Percentiles rank a stretch among this genome's conserved stretches.
phyloP scores from a whole-genome alignment of 2,797 vertebrate species.

The Danionella dracula region DNA sequence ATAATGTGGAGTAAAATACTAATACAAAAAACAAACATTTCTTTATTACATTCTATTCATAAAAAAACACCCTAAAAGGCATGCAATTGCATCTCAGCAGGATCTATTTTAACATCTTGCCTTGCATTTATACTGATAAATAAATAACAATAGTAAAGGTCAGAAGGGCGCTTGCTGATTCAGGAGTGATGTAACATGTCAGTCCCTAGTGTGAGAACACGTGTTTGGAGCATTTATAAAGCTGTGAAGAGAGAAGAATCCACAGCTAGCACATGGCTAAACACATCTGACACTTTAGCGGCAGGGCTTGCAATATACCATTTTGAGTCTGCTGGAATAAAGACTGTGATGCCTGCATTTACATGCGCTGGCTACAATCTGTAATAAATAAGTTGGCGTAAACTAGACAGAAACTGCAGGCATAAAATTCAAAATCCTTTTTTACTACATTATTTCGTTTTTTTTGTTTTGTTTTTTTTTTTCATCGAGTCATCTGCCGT shows the following conservation, averaged over 20 bases:
- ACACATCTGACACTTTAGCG: constrained; percentile 19
- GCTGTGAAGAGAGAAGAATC: not conserved
- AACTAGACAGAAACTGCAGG: no score
- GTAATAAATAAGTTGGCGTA: not conserved
- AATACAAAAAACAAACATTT: no score
- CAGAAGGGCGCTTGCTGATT: not conserved
- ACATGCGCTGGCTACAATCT: constrained; percentile 2
- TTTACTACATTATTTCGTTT: no score
- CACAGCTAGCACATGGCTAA: constrained; percentile 1
- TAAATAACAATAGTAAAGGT: not conserved
- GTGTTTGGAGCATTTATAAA: not conserved
- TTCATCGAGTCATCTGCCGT: constrained; percentile 17
- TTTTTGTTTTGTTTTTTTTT: not conserved
- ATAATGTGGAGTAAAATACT: no score
- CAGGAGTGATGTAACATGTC: not conserved
- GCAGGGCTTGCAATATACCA: constrained; percentile 6
- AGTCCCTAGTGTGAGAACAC: not conserved
- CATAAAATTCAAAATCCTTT: no score
- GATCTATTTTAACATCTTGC: not conserved
- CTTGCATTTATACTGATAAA: not conserved
- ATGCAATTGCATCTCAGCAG: not conserved
- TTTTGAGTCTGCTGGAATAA: constrained; percentile 9
- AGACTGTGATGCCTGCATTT: constrained; percentile 5
- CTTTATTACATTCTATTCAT: not conserved
- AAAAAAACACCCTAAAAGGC: not conserved